Evolutionary conservation across 2,797 vertebrate species (phyloP), one percentile per base, ranked within the genome.

Genomic region (Crenichthys baileyi): DNA sequence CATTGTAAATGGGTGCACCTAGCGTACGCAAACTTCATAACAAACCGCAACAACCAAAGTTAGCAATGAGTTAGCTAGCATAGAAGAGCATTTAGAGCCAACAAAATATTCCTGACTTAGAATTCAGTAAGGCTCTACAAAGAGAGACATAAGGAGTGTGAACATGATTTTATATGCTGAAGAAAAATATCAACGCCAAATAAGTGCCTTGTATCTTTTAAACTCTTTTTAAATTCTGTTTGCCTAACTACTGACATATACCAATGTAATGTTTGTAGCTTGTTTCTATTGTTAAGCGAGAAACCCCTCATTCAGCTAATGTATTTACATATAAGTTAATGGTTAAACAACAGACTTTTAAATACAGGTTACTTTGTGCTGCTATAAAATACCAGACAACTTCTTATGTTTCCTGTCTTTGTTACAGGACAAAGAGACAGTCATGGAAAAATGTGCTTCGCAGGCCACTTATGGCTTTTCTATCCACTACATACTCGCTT

Each of bases 331-430:
- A 46, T 48, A 67, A 67, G 56, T 73, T n/a, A 74, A 75, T 60
- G 56, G 20, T 39, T 58, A 36, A 24, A 50, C 60, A 55, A 29
- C 76, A 77, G 0, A 8, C 20, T 24, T 78, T 79, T 22, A 72
- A 51, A 79, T 70, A 48, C 50, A 55, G 73, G 51, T 72, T 76
- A 72, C 72, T 85, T 50, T 84, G 70, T 68, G 77, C 83, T 79
- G 77, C 76, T 81, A 61, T 77, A 78, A 83, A 88, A 87, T 67
- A 79, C 67, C 85, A 88, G 80, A 83, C 82, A 90, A 89, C 82
- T 89, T 89, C 77, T 82, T 70, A 90, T 76, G 87, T 89, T 93
- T 93, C 93, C 93, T 92, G 91, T 80, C 89, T 93, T 94, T 93
- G 94, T 93, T 92, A 46, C 76, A 82, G 84, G 88, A 93, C 89